A percentile compares a stretch with the other conserved stretches of the same genome.
Evolutionary conservation across 2,797 vertebrate genomes (phyloP).

Genomic region (Euphonia xanthogaster): DNA sequence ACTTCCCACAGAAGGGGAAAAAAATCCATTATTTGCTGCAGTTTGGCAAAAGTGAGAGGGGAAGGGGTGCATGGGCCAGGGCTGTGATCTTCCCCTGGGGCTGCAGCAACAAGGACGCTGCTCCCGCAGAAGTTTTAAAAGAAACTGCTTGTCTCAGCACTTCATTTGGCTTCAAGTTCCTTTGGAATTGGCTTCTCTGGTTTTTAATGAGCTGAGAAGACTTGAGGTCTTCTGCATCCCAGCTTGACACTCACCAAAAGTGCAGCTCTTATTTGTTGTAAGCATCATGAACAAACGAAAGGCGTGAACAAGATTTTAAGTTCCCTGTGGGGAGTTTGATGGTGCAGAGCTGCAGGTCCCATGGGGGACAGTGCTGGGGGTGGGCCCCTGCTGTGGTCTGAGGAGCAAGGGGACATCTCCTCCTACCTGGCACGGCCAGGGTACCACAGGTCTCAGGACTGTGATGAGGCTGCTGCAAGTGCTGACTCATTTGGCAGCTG

Average conservation of each 20-base stretch:
- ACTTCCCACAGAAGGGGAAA: not conserved
- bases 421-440: fast-evolving
- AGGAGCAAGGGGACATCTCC: not conserved
- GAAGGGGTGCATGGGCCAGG: not conserved
- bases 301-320: fast-evolving
- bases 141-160: slow-evolving; percentile 24
- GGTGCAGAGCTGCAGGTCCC: not conserved
- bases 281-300: not conserved
- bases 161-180: slow-evolving; percentile 23
- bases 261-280: not conserved
- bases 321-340: not conserved
- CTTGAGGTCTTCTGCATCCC: not conserved
- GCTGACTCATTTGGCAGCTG: slow-evolving; percentile 27
- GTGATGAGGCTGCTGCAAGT: not conserved
- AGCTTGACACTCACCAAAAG: not conserved
- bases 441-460: not conserved
- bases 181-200: not conserved
- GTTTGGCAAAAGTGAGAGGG: not conserved
- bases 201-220: slow-evolving; percentile 38
- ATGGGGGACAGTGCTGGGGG: fast-evolving
- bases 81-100: not conserved
- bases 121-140: not conserved
- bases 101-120: not conserved
- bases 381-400: not conserved
- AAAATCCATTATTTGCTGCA: not conserved